Conservation (phyloP, 2,113 vertebrate species). For the Amblyopsis rosae region DNA sequence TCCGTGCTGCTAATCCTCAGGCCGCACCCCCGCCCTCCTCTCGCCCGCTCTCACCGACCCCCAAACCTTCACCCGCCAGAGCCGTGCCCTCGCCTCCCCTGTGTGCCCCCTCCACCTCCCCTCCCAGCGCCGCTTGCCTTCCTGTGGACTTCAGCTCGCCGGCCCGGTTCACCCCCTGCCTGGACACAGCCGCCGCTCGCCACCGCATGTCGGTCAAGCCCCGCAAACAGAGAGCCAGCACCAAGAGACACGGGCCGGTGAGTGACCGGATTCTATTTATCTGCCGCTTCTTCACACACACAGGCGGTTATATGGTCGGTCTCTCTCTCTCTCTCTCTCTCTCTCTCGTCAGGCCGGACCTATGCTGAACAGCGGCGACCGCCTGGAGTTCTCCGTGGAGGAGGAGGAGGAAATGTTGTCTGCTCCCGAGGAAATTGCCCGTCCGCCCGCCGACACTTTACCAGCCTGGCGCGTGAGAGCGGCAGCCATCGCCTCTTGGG, state of each 20-base stretch:
- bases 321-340: slow-evolving; percentile 21
- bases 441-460: slow-evolving; percentile 42
- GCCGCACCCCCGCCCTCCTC: slow-evolving; percentile 61
- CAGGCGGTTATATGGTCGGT: background rate
- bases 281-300: background rate
- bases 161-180: slow-evolving; percentile 77
- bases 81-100: slow-evolving; percentile 32
- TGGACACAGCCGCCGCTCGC: slow-evolving; percentile 92
- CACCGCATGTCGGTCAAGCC: slow-evolving; percentile 93
- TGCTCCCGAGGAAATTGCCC: slow-evolving; percentile 29
- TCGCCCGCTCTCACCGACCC: slow-evolving; percentile 63
- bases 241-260: slow-evolving; percentile 79
- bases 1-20: slow-evolving; percentile 55
- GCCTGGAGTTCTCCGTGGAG: slow-evolving; percentile 51
- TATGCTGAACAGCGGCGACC: slow-evolving; percentile 71
- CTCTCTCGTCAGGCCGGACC: slow-evolving; percentile 52
- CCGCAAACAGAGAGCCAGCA: slow-evolving; percentile 85
- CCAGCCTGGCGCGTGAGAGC: no score
- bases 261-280: slow-evolving; percentile 18
- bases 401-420: slow-evolving; percentile 64
- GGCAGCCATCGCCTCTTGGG: background rate
- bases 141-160: slow-evolving; percentile 81
- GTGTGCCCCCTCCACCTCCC: slow-evolving; percentile 47
- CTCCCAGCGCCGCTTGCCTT: slow-evolving; percentile 49
- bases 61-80: slow-evolving; percentile 51